These are phyloP conservation scores for Sparidentex hasta DNA, from an alignment of 2,797 vertebrate genomes.

Conservation along the genomic window DNA sequence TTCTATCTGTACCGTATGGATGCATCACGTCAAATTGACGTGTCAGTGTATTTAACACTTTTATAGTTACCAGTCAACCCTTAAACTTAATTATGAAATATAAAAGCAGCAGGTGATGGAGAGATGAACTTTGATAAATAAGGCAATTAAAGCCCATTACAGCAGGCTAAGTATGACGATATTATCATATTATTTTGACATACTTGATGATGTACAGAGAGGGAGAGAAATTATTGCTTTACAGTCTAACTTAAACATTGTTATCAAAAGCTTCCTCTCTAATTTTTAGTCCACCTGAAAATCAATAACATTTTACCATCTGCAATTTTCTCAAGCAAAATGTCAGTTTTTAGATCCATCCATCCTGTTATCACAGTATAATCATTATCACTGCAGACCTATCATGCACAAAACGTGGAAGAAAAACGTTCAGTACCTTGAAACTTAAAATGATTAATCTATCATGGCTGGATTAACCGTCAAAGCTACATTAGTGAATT, in stretches of 20 bases:
- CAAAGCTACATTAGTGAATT: neutral
- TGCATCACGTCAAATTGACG: neutral
- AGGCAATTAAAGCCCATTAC: neutral
- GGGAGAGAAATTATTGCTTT: conserved; percentile 1
- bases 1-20: neutral
- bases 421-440: conserved; percentile 20
- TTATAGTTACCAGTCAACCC: neutral
- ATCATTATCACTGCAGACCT: no score
- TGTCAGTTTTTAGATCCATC: neutral
- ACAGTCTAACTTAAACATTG: conserved; percentile 17
- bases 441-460: conserved; percentile 15
- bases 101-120: no score
- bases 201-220: neutral
- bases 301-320: neutral
- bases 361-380: neutral
- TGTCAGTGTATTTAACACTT: neutral
- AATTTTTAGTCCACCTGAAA: neutral
- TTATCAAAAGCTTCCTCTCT: conserved; percentile 19
- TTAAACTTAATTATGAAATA: neutral
- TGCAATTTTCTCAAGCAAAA: neutral
- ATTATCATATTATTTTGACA: neutral
- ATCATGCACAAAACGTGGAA: conserved; percentile 6
- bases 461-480: conserved; percentile 11
- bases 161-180: neutral
- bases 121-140: neutral